These are phyloP conservation scores for Crax fasciolata DNA, from an alignment of 2,797 vertebrate genomes.

Conservation along the genomic window DNA sequence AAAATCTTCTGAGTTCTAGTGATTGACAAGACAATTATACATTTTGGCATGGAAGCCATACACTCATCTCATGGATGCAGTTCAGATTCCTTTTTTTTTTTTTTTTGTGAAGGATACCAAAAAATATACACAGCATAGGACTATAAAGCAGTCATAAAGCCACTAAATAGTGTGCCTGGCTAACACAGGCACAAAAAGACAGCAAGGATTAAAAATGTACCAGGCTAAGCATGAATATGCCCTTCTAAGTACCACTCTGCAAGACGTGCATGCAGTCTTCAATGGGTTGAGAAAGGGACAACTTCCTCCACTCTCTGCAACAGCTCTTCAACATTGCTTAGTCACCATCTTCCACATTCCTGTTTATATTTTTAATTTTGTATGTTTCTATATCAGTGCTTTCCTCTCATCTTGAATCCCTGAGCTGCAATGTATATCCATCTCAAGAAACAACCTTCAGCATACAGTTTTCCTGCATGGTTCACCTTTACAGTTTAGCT, in stretches of 20 bases:
- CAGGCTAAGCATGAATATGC: neutral
- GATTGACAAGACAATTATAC: neutral
- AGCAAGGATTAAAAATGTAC: neutral
- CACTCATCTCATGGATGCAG: neutral
- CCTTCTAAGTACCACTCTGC: neutral
- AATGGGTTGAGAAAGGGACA: fast-evolving
- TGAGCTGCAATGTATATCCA: neutral
- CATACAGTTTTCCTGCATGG: neutral
- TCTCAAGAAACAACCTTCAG: neutral
- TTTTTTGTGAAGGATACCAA: neutral
- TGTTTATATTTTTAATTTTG: neutral
- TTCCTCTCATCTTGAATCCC: neutral
- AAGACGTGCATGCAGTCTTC: neutral
- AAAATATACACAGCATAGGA: neutral
- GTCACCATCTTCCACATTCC: neutral
- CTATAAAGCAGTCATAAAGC: neutral
- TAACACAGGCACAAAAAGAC: neutral
- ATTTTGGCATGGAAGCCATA: neutral
- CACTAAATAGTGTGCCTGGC: neutral
- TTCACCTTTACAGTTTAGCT: neutral
- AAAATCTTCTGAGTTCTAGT: neutral
- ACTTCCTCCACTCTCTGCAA: neutral
- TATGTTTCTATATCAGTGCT: neutral
- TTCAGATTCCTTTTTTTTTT: neutral
- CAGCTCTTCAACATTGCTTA: neutral